Evolutionary conservation across 1,140 invertebrate species (phyloP), one percentile per base, ranked within the genome.

Genomic region (Polypedilum pembai): DNA sequence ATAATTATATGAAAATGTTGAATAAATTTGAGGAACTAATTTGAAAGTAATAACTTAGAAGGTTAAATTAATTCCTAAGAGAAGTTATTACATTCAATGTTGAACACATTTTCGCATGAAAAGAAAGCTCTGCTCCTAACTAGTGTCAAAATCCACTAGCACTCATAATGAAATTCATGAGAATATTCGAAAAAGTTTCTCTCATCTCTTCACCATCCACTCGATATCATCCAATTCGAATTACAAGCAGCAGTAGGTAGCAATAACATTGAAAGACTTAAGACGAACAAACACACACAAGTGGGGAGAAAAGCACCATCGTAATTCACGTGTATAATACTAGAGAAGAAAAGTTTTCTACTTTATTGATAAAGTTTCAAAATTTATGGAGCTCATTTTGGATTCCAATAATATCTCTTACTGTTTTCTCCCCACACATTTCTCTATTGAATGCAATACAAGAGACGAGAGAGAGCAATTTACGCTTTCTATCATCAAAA

Each of bases 331-430:
- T 56, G 45, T 12, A 56, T 12, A 12, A 33, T 56, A 4, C 8
- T 56, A 4, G 12, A 15, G 10, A 4, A n/a, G 45, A 56, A 33
- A 33, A 56, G 1, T 15, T n/a, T 56, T 15, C 45, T 56, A 15
- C n/a, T 12, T 56, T 56, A 56, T 56, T 56, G 45, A 56, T 56
- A 15, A 56, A 56, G n/a, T 56, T 56, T 56, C 45, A 56, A 56
- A 56, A 56, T 56, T 56, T n/a, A 56, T 56, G 12, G 45, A 56
- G 45, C 12, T 56, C 45, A 56, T 56, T 56, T 56, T 15, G 45
- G n/a, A 56, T 56, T 4, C 45, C 45, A n/a, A n/a, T 56, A 15
- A 12, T 15, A 56, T 56, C n/a, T 56, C n/a, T n/a, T n/a, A n/a
- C n/a, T n/a, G n/a, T n/a, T n/a, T n/a, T n/a, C 10, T 56, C 45